Evolutionary conservation across 2,113 vertebrate species (phyloP).

Genomic region (Pantherophis guttatus): DNA sequence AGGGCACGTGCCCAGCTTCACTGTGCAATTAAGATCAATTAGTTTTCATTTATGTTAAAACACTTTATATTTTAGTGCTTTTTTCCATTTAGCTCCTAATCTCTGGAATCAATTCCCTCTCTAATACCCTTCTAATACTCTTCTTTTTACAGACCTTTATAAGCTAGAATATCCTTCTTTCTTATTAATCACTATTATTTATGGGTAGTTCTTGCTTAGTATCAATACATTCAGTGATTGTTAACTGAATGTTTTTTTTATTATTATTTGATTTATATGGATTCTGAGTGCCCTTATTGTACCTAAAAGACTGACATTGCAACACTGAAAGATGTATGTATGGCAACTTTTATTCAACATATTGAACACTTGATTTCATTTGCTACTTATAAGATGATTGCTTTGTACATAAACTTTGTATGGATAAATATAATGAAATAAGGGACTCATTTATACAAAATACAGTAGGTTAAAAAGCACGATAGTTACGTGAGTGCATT

Average conservation of each 20-base stretch:
- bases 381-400: background rate
- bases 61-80: background rate
- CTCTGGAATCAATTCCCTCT: background rate
- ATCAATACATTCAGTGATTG: background rate
- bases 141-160: background rate
- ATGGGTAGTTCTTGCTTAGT: background rate
- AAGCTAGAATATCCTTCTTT: background rate
- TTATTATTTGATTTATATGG: background rate
- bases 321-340: background rate
- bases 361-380: background rate
- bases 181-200: background rate
- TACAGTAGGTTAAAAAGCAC: background rate
- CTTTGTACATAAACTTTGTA: background rate
- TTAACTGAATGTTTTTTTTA: too few relatives aligned
- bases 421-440: background rate
- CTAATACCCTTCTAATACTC: background rate
- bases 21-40: background rate
- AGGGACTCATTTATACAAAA: background rate
- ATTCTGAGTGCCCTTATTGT: background rate
- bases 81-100: background rate
- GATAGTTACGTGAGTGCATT: background rate
- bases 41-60: background rate
- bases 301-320: background rate
- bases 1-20: background rate
- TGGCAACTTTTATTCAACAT: background rate